These are phyloP conservation scores for Philonicus albiceps DNA, from an alignment of 2,888 invertebrate species.

Conservation along the genomic window DNA sequence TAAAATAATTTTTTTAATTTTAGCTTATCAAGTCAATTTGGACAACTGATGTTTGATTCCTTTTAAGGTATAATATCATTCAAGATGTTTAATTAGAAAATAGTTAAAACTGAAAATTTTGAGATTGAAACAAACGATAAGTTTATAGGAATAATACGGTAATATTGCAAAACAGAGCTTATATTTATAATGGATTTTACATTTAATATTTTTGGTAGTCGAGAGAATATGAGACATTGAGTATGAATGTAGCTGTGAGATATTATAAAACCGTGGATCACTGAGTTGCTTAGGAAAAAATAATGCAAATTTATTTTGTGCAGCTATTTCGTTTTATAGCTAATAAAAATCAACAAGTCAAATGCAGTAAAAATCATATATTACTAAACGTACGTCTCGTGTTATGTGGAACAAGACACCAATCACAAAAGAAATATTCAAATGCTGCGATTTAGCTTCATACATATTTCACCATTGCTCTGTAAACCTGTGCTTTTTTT, in stretches of 20 bases:
- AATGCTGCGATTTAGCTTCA: background rate
- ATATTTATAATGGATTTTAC: no score
- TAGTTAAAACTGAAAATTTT: no score
- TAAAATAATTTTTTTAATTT: no score
- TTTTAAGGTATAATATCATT: no score
- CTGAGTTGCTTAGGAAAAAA: background rate
- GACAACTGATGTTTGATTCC: no score
- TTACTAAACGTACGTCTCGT: background rate
- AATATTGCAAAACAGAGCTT: no score
- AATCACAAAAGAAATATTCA: background rate
- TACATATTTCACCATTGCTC: background rate
- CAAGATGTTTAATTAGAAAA: no score
- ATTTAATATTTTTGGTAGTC: no score
- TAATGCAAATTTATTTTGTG: background rate
- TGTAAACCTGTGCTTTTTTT: background rate
- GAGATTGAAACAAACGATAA: no score
- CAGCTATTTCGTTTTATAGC: background rate
- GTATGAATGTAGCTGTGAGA: background rate
- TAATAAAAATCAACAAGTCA: background rate
- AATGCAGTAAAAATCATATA: background rate
- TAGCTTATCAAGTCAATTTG: no score
- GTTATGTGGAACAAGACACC: background rate
- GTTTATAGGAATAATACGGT: no score
- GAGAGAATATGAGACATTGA: no score
- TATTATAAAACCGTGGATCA: background rate